Base-by-base conservation (phyloP, 2,888 invertebrate genomes). In the Cryptocheilus praepositus region DNA sequence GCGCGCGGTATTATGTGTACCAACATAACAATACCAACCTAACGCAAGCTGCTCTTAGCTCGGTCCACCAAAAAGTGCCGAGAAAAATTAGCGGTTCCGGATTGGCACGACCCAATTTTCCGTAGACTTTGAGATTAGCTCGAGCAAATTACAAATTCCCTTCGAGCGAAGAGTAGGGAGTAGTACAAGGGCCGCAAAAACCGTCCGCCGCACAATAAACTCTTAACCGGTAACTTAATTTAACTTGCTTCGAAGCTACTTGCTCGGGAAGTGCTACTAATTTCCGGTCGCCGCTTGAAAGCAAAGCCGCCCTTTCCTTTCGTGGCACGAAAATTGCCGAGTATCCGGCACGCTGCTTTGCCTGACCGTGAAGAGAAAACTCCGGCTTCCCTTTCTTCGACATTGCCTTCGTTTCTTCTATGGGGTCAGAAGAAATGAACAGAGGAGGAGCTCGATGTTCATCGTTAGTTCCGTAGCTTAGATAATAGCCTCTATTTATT, bases 201-300 rank as follows among this genome's bases (percentile, higher is more conserved):
- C 16, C 18, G 49, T 36, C 49, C 4, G 49, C 18, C 18, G 49
- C 16, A 49, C 49, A 18, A 49, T 49, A 49, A 49, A 49, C 49
- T 49, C 49, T 49, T 49, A 49, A 49, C 49, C 49, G 49, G 36
- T 18, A 49, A 49, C 49, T 49, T 49, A 49, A 49, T 49, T 49
- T 16, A 49, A 49, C 49, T 49, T 49, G 16, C 18, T 18, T 18
- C 49, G 49, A 5, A 18, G 49, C 49, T 49, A 49, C 16, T 49
- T 5, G 49, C 36, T 49, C n/a, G 49, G 49, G 49, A 49, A 19
- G 28, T 18, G 51, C 60, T 25, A 36, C 51, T 44, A 60, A 60
- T 60, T 60, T 60, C 44, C 44, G 43, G 52, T 44, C 43, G 43
- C 22, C 44, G 28, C 53, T 60, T 7, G 51, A 59, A 15, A 59